phyloP scores from a whole-genome alignment of 2,888 invertebrate genomes.

The Aethes cnicana region DNA sequence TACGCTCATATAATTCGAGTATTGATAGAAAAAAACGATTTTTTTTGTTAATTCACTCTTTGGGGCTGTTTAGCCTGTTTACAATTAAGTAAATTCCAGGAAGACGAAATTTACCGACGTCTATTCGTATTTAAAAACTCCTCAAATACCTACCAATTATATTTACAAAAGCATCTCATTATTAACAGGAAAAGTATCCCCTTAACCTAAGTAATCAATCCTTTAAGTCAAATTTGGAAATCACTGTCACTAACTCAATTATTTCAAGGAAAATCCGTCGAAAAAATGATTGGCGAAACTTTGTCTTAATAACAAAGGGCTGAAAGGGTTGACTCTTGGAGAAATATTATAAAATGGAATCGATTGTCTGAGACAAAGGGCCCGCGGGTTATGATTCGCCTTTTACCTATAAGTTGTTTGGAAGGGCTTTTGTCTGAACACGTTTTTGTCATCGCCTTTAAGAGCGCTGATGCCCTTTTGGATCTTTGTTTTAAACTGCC shows the following conservation, averaged over 20 bases:
- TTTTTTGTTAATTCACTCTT: no score
- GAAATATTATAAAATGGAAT: conserved; percentile 72
- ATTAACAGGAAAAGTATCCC: neutral
- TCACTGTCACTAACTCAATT: conserved; percentile 27
- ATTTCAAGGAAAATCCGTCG: no score
- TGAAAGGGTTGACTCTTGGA: conserved; percentile 59
- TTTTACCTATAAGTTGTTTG: conserved; percentile 49
- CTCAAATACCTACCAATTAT: no score
- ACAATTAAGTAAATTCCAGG: no score
- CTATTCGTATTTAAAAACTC: no score
- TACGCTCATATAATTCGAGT: no score
- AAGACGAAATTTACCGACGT: no score
- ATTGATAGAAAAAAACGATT: no score
- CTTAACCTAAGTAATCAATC: conserved; percentile 24
- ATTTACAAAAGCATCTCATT: no score
- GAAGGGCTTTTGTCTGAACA: conserved; percentile 39
- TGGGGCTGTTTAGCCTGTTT: no score
- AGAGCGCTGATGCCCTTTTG: conserved; percentile 12
- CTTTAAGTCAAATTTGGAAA: conserved; percentile 21
- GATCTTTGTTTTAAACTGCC: conserved; percentile 1
- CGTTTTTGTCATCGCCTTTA: conserved; percentile 32
- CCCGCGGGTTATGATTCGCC: conserved; percentile 50
- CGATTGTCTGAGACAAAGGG: conserved; percentile 64
- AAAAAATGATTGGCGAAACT: conserved; percentile 62
- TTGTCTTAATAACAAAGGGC: conserved; percentile 59